Evolutionary conservation across 2,797 vertebrate genomes (phyloP).

Genomic region (Ataeniobius toweri): DNA sequence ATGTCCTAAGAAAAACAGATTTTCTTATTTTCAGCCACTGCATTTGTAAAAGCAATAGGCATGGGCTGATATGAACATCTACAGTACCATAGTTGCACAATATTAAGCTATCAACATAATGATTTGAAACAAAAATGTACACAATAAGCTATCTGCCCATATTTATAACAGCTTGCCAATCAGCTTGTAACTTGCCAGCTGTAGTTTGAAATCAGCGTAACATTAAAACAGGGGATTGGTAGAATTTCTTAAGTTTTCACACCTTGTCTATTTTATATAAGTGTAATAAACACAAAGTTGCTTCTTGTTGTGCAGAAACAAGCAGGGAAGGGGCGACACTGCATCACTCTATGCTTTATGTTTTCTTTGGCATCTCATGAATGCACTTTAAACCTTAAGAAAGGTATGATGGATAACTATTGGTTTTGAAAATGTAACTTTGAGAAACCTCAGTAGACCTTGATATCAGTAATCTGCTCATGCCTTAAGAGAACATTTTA

Average conservation of each 20-base stretch:
- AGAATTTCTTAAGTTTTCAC: neutral
- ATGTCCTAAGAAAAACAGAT: neutral
- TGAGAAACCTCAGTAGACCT: neutral
- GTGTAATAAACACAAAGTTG: neutral
- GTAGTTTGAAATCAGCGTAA: neutral
- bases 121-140: neutral
- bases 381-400: neutral
- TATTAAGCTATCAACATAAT: neutral
- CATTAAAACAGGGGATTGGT: neutral
- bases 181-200: neutral
- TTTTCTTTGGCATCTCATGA: neutral
- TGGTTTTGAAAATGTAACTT: neutral
- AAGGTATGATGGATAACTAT: neutral
- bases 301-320: neutral
- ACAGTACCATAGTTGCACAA: neutral
- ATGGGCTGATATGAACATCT: neutral
- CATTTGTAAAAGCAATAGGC: neutral
- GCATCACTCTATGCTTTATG: neutral
- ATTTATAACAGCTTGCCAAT: neutral
- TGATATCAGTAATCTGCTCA: neutral
- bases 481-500: neutral
- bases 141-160: neutral
- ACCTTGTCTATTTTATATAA: neutral
- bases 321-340: neutral
- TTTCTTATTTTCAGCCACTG: neutral